phyloP scores from a whole-genome alignment of 2,113 vertebrate species.

The Charadrius vociferus region DNA sequence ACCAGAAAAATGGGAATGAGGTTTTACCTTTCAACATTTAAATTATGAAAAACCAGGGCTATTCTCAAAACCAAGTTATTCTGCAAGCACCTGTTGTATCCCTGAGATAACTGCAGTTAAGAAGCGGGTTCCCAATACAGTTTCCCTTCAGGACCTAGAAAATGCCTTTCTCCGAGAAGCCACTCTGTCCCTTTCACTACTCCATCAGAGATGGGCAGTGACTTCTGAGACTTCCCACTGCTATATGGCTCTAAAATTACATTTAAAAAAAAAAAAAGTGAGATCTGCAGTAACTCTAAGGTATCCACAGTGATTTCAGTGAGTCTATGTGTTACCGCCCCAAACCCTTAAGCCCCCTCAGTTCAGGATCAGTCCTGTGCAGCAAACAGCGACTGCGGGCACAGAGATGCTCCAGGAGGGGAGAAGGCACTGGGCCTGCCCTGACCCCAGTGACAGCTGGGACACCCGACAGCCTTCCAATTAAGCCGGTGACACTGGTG shows the following conservation, averaged over 20 bases:
- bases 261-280: neutral
- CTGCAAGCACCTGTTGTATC: neutral
- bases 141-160: neutral
- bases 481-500: neutral
- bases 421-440: neutral
- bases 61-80: neutral
- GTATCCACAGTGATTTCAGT: neutral
- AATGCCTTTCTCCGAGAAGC: neutral
- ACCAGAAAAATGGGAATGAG: neutral
- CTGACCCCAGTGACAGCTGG: neutral
- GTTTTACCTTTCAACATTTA: neutral
- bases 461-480: neutral
- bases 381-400: neutral
- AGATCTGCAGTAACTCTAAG: neutral
- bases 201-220: neutral
- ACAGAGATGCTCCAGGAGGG: too few species aligned
- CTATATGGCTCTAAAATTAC: neutral
- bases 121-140: neutral
- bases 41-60: neutral
- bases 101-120: neutral
- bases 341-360: neutral
- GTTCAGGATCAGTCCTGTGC: accelerated
- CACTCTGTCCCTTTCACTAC: neutral
- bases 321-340: neutral
- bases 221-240: neutral